These are phyloP conservation scores for Neelides folsomi DNA, from an alignment of 2,888 invertebrate species.

Conservation along the genomic window DNA sequence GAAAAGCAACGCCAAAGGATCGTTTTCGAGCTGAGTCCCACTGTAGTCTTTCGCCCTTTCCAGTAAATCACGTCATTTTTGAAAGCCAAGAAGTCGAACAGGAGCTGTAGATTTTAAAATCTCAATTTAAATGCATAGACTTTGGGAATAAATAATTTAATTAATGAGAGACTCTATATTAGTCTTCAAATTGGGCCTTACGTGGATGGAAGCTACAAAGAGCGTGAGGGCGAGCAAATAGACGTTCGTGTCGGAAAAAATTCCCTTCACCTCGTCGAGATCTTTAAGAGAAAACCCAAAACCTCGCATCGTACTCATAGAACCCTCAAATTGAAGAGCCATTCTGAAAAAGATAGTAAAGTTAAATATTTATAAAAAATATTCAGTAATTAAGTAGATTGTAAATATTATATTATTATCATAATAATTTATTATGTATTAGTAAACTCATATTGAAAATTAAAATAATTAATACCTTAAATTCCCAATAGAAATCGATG, in stretches of 20 bases:
- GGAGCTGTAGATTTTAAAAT: slow-evolving; percentile 49
- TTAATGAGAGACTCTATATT: too few species aligned
- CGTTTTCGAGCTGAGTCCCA: slow-evolving; percentile 74
- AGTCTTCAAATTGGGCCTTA: slow-evolving; percentile 44
- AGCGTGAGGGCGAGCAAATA: slow-evolving; percentile 81
- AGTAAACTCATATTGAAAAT: too few species aligned
- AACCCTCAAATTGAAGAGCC: slow-evolving; percentile 60
- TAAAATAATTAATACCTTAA: slow-evolving; percentile 15
- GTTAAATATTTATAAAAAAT: too few species aligned
- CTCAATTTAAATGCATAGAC: too few species aligned
- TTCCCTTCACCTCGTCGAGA: slow-evolving; percentile 88
- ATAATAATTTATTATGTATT: background rate
- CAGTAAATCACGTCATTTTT: slow-evolving; percentile 96
- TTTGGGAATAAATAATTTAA: too few species aligned
- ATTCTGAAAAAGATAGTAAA: slow-evolving; percentile 43
- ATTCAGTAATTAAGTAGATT: too few species aligned
- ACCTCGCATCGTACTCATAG: slow-evolving; percentile 54
- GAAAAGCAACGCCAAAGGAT: slow-evolving; percentile 91
- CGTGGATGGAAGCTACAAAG: slow-evolving; percentile 80
- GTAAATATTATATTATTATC: too few species aligned
- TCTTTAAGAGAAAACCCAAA: slow-evolving; percentile 85
- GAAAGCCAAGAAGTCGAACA: slow-evolving; percentile 93
- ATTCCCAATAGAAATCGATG: slow-evolving; percentile 26
- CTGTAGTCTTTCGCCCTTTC: slow-evolving; percentile 70
- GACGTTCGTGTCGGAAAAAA: slow-evolving; percentile 90